Conservation (phyloP, 2,888 invertebrate species). For the Sericinus montela region DNA sequence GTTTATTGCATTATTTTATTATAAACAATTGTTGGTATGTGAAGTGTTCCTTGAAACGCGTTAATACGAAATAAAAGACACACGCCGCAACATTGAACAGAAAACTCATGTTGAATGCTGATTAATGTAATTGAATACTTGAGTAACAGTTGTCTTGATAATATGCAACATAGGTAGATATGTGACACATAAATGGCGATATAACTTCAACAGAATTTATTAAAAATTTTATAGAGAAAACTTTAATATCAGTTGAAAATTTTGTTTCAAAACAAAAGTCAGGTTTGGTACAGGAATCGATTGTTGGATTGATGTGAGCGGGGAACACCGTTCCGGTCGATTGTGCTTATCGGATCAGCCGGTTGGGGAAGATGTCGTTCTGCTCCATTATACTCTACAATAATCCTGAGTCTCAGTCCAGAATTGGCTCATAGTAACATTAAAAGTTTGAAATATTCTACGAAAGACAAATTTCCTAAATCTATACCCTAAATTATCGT, state of each 20-base stretch:
- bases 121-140: slow-evolving; percentile 45
- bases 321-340: slow-evolving; percentile 70
- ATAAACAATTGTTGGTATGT: not conserved
- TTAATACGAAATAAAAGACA: slow-evolving; percentile 17
- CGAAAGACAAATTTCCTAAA: not conserved
- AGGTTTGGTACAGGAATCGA: slow-evolving; percentile 55
- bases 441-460: not conserved
- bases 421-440: slow-evolving; percentile 5
- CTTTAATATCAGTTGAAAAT: too few species aligned
- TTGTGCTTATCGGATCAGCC: slow-evolving; percentile 69
- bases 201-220: not conserved
- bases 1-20: not conserved
- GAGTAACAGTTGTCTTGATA: slow-evolving; percentile 30
- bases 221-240: too few species aligned
- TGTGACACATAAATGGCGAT: slow-evolving; percentile 5
- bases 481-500: too few species aligned
- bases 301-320: slow-evolving; percentile 61
- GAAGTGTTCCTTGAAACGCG: slow-evolving; percentile 13
- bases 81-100: slow-evolving; percentile 36
- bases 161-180: slow-evolving; percentile 21
- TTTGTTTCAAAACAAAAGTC: slow-evolving; percentile 22
- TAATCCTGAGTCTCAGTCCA: slow-evolving; percentile 45
- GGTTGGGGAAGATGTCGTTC: slow-evolving; percentile 62
- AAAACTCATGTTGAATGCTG: slow-evolving; percentile 48
- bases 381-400: slow-evolving; percentile 66